A percentile compares a stretch with the other conserved stretches of the same genome.
phyloP scores from a whole-genome alignment of 2,797 vertebrate genomes.

The Phaenicophaeus curvirostris region DNA sequence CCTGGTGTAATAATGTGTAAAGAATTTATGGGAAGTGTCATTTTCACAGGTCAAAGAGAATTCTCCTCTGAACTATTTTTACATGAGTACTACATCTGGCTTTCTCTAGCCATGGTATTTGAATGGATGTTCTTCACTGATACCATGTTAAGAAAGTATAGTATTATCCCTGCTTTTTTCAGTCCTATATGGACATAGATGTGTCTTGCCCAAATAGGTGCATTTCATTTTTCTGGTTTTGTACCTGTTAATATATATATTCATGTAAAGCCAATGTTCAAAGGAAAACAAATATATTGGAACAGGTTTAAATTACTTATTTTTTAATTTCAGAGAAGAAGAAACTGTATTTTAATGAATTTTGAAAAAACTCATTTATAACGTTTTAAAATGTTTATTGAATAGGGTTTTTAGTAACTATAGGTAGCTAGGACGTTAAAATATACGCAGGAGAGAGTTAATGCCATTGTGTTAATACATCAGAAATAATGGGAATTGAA shows the following conservation, averaged over 20 bases:
- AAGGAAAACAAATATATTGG: neutral
- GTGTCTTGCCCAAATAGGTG: neutral
- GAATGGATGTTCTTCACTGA: neutral
- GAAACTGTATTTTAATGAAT: neutral
- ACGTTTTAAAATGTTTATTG: neutral
- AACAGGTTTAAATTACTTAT: neutral
- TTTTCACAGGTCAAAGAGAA: neutral
- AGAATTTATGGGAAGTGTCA: neutral
- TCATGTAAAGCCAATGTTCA: neutral
- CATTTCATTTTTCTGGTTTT: neutral
- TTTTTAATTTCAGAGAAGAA: neutral
- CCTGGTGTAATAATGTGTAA: neutral
- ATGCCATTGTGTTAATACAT: neutral
- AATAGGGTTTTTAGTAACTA: neutral
- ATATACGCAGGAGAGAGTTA: neutral
- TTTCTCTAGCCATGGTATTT: neutral
- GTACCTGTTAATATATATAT: neutral
- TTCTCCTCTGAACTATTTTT: conserved; percentile 19
- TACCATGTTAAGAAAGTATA: neutral
- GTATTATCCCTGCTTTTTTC: neutral
- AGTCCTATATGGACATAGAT: neutral
- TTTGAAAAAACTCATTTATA: neutral
- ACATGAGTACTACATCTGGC: neutral
- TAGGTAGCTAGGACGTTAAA: neutral
- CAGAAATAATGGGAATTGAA: neutral